Percentiles rank a stretch among this genome's conserved stretches.
Conservation (phyloP, 2,797 vertebrate species). For the Phoebastria nigripes region DNA sequence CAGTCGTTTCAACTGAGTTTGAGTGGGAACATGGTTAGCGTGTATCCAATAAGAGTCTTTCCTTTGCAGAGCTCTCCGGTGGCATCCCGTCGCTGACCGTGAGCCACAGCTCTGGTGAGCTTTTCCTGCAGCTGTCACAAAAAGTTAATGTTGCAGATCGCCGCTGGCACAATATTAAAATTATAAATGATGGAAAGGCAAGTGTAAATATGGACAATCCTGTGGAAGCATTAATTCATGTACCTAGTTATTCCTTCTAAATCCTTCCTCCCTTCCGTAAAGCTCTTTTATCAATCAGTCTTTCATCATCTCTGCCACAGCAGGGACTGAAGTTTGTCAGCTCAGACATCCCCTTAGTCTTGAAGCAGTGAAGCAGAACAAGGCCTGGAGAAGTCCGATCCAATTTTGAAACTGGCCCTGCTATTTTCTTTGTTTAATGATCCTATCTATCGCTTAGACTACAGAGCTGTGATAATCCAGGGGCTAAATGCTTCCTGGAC, state of each 20-base stretch:
- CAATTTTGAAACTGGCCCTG: background rate
- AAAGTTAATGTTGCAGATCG: constrained; percentile 79
- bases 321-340: background rate
- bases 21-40: background rate
- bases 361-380: background rate
- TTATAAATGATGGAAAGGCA: constrained; percentile 86
- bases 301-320: background rate
- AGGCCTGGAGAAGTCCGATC: background rate
- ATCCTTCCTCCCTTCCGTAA: background rate
- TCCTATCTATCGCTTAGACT: background rate
- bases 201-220: constrained; percentile 15
- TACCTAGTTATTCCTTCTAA: background rate
- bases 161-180: constrained; percentile 86
- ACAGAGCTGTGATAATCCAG: background rate
- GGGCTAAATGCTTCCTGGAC: background rate
- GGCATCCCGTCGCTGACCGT: constrained; percentile 81
- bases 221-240: background rate
- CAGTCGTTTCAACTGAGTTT: background rate
- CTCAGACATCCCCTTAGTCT: background rate
- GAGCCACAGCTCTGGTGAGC: constrained; percentile 82
- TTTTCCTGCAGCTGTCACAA: constrained; percentile 79
- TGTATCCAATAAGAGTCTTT: background rate
- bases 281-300: background rate
- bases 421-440: background rate
- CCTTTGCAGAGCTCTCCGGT: constrained; percentile 79